Conservation (phyloP, 2,888 invertebrate species). For the Clusia tigrina region DNA sequence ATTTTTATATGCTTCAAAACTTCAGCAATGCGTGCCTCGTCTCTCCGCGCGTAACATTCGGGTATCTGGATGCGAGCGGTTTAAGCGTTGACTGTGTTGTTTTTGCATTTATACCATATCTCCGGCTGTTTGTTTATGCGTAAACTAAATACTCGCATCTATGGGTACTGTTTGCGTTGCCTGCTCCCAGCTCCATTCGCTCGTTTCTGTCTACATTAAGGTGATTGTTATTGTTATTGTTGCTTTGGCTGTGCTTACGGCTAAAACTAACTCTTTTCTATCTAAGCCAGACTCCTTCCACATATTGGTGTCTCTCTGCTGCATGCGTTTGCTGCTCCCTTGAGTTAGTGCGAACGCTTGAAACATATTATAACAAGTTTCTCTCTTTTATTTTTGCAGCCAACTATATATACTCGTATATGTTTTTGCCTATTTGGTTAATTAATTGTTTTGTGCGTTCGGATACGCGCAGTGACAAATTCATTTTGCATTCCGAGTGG, state of each 20-base stretch:
- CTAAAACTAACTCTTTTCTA: not conserved
- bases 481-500: slow-evolving; percentile 53
- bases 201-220: not conserved
- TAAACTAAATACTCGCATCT: no score
- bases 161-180: not conserved
- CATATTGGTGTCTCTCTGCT: not conserved
- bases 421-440: slow-evolving; percentile 10
- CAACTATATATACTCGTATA: not conserved
- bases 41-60: no score
- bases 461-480: slow-evolving; percentile 23
- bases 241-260: no score
- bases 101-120: slow-evolving; percentile 3
- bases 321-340: not conserved
- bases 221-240: not conserved
- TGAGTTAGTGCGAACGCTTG: not conserved
- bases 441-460: slow-evolving; percentile 20
- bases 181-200: not conserved
- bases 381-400: not conserved
- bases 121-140: not conserved
- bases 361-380: not conserved
- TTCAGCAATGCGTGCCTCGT: no score
- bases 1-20: no score
- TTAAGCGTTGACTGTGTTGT: no score
- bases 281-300: not conserved
- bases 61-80: no score